Conservation (phyloP, 2,113 vertebrate genomes). For the Tympanuchus pallidicinctus region DNA sequence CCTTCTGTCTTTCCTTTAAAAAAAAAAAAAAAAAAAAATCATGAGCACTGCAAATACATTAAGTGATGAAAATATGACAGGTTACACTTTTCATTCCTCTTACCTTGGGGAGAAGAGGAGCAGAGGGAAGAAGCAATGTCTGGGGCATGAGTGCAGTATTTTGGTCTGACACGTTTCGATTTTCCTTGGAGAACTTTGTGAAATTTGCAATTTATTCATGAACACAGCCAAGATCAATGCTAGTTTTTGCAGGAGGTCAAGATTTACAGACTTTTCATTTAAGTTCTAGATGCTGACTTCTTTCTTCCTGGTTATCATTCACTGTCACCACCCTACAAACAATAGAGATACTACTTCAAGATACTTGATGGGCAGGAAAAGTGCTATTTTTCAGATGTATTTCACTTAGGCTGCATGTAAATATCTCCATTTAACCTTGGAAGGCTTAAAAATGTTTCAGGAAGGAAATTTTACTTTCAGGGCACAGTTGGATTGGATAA, state of each 20-base stretch:
- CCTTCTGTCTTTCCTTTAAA: not conserved
- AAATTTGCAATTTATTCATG: conserved; percentile 12
- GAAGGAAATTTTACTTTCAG: not conserved
- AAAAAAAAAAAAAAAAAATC: not conserved
- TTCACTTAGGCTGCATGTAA: not conserved
- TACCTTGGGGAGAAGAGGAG: not conserved
- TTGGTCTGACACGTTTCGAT: not conserved
- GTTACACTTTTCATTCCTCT: not conserved
- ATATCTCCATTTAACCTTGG: not conserved
- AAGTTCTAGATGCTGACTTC: not conserved
- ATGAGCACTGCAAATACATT: not conserved
- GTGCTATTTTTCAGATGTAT: not conserved
- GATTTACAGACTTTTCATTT: not conserved
- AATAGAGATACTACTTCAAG: not conserved
- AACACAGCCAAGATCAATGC: not conserved
- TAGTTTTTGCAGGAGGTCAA: not conserved
- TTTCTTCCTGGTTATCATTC: not conserved
- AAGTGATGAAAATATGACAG: not conserved
- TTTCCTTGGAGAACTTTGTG: not conserved
- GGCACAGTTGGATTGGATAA: not conserved
- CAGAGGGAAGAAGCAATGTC: not conserved
- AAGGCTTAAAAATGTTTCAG: not conserved
- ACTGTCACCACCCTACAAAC: not conserved
- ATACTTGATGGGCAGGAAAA: not conserved
- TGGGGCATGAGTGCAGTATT: not conserved